Conservation (phyloP, 2,888 invertebrate species). For the Drosophila ustulata region DNA sequence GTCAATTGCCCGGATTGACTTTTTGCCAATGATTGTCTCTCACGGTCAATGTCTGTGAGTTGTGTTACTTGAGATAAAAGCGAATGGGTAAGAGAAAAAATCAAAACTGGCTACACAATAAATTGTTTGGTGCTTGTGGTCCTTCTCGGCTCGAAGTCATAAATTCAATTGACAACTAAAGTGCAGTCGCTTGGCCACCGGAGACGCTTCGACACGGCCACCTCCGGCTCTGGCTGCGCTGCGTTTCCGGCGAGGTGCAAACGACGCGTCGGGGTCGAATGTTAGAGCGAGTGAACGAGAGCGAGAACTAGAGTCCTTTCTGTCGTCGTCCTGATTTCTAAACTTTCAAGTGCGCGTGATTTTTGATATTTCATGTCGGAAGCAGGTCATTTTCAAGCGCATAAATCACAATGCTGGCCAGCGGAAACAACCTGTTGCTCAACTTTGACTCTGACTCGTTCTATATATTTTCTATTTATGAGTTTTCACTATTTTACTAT, state of each 20-base stretch:
- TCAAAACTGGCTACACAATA: constrained; percentile 47
- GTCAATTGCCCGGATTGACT: constrained; percentile 80
- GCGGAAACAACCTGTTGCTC: constrained; percentile 75
- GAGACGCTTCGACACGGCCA: constrained; percentile 83
- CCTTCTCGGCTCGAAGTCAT: constrained; percentile 67
- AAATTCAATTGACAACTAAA: constrained; percentile 84
- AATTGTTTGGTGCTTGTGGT: constrained; percentile 45
- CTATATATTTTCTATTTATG: constrained; percentile 11
- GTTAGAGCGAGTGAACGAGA: not conserved
- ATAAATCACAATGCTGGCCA: constrained; percentile 73
- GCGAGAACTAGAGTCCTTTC: constrained; percentile 11
- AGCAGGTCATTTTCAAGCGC: constrained; percentile 77
- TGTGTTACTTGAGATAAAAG: constrained; percentile 66
- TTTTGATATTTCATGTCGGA: constrained; percentile 79
- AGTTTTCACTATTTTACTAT: not conserved
- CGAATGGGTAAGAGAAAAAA: not conserved
- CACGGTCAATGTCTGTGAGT: constrained; percentile 56
- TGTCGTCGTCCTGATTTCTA: constrained; percentile 45
- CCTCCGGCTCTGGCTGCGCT: constrained; percentile 73
- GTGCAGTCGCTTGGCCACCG: constrained; percentile 81
- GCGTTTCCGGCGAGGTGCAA: constrained; percentile 75
- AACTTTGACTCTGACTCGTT: constrained; percentile 6
- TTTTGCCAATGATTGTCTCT: constrained; percentile 47
- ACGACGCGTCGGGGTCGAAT: constrained; percentile 32
- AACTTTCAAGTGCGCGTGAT: constrained; percentile 76